Percentiles rank a stretch among this genome's conserved stretches.
These are phyloP conservation scores for Montipora capricornis DNA, from an alignment of 64 coral and sea anemone genomes.

Conservation along the genomic window DNA sequence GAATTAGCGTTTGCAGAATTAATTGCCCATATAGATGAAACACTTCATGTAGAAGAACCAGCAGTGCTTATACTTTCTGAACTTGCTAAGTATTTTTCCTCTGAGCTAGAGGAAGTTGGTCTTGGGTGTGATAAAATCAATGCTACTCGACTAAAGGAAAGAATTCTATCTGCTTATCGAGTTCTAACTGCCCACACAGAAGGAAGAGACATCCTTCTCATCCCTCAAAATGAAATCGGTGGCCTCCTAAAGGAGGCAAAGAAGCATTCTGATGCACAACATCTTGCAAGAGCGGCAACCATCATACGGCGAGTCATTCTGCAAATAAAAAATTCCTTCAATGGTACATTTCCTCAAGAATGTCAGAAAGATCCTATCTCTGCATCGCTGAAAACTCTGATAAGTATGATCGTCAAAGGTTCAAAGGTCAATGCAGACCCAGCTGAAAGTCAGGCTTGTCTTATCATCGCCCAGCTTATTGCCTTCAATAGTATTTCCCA, in stretches of 20 bases:
- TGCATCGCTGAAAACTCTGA: neutral
- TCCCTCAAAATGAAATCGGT: too few species aligned
- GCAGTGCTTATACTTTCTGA: slow-evolving; percentile 9
- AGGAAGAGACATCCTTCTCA: slow-evolving; percentile 30
- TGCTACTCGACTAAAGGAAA: slow-evolving; percentile 67
- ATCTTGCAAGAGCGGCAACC: slow-evolving; percentile 50
- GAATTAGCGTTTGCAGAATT: slow-evolving; percentile 77
- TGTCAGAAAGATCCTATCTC: slow-evolving; percentile 37
- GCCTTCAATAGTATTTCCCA: slow-evolving; percentile 51
- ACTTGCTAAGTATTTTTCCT: too few species aligned
- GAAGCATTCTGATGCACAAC: slow-evolving; percentile 55
- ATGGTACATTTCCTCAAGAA: slow-evolving; percentile 58
- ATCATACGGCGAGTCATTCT: slow-evolving; percentile 68
- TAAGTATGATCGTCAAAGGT: slow-evolving; percentile 59
- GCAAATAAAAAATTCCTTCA: neutral
- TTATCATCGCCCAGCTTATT: slow-evolving; percentile 6
- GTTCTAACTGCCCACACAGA: slow-evolving; percentile 56
- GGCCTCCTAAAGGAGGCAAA: neutral
- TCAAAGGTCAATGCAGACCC: slow-evolving; percentile 5
- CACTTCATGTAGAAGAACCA: slow-evolving; percentile 44
- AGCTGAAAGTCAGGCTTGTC: too few species aligned
- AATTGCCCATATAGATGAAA: slow-evolving; percentile 76
- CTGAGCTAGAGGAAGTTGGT: neutral
- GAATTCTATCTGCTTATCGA: slow-evolving; percentile 27
- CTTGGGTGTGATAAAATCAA: neutral